Conservation (phyloP, 2,888 invertebrate genomes). For the Mythimna vitellina region DNA sequence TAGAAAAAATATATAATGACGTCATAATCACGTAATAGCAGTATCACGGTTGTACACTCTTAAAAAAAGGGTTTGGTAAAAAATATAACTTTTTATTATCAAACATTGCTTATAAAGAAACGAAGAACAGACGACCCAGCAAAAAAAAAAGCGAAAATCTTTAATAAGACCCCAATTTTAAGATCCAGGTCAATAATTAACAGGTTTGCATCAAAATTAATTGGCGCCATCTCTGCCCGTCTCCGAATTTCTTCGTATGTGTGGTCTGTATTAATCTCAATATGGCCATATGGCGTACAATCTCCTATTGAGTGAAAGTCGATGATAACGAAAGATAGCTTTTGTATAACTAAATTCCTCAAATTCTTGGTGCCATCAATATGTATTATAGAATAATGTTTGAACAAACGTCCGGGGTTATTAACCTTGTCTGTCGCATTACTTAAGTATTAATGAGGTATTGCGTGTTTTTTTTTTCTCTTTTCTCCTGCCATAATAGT, state of each 20-base stretch:
- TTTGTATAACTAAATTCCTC: constrained; percentile 52
- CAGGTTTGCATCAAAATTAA: constrained; percentile 39
- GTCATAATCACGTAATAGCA: no score
- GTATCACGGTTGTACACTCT: no score
- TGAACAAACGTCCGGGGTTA: constrained; percentile 47
- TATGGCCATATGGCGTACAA: constrained; percentile 15
- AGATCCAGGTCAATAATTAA: constrained; percentile 45
- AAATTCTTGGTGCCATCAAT: constrained; percentile 55
- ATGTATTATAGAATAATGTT: constrained; percentile 31
- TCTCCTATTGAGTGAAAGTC: constrained; percentile 56
- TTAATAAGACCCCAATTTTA: constrained; percentile 17
- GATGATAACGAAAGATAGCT: constrained; percentile 18
- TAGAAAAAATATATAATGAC: no score
- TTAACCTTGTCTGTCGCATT: constrained; percentile 26
- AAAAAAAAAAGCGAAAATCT: constrained; percentile 43
- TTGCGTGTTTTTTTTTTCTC: constrained; percentile 38
- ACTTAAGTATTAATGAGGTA: constrained; percentile 15
- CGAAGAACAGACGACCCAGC: background rate
- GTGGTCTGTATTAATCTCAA: constrained; percentile 11
- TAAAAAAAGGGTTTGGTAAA: no score
- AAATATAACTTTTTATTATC: background rate
- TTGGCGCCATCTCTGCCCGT: constrained; percentile 31
- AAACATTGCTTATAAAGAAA: background rate
- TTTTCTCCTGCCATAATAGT: constrained; percentile 15
- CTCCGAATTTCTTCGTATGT: constrained; percentile 36